Conservation (phyloP, 2,113 vertebrate species). For the Rostratula benghalensis region DNA sequence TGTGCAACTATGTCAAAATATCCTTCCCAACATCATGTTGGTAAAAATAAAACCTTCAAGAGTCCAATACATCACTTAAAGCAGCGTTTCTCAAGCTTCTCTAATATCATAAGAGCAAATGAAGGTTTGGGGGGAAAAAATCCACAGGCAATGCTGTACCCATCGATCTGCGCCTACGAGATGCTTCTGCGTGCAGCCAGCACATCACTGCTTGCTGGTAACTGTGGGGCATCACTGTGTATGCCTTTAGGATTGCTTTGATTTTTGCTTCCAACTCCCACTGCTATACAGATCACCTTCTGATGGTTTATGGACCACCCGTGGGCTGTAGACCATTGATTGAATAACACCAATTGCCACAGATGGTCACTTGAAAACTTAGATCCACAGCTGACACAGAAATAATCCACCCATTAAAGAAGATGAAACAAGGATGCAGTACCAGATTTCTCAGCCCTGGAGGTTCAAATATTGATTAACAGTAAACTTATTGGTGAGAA, state of each 20-base stretch:
- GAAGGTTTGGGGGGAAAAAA: neutral
- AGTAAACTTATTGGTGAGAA: neutral
- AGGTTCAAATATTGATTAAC: slow-evolving; percentile 45
- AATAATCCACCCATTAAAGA: slow-evolving; percentile 18
- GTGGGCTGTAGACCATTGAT: neutral
- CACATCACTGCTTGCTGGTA: neutral
- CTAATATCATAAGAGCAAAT: neutral
- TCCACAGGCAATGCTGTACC: neutral
- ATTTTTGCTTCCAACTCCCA: slow-evolving; percentile 6
- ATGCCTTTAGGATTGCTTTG: neutral
- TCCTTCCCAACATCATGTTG: neutral
- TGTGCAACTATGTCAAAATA: neutral
- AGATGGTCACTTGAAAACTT: slow-evolving; percentile 20
- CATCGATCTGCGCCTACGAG: accelerated
- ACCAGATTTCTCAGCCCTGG: neutral
- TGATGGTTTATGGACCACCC: slow-evolving; percentile 24
- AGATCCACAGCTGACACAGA: slow-evolving; percentile 4
- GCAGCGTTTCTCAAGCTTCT: neutral
- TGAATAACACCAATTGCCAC: slow-evolving; percentile 7
- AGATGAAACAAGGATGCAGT: slow-evolving; percentile 9
- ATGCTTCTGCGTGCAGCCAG: neutral
- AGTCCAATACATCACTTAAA: neutral
- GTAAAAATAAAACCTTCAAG: neutral
- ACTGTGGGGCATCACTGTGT: accelerated
- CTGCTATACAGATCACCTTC: slow-evolving; percentile 7